Evolutionary conservation across 2,113 vertebrate genomes (phyloP).

Genomic region (Tragelaphus imberbis): DNA sequence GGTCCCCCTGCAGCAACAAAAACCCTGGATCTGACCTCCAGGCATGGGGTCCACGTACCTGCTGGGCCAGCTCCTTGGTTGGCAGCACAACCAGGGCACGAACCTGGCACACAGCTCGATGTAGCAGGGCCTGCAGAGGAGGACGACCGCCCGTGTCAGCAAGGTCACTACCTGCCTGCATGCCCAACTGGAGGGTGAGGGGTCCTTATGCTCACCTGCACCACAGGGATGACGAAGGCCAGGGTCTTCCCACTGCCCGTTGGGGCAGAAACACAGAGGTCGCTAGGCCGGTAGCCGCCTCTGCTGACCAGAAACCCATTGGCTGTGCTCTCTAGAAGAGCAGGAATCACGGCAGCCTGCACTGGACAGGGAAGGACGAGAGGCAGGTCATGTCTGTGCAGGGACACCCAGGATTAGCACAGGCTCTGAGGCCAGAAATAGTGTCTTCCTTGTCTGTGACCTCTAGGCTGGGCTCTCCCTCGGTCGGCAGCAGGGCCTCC

Average conservation of each 20-base stretch:
- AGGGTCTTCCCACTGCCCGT: slow-evolving; percentile 97
- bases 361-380: slow-evolving; percentile 75
- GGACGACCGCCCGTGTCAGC: rapidly evolving
- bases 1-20: neutral
- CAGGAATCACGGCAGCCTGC: slow-evolving; percentile 93
- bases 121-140: slow-evolving; percentile 82
- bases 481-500: rapidly evolving
- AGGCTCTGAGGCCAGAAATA: rapidly evolving
- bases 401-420: too few species aligned
- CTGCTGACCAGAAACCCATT: slow-evolving; percentile 84
- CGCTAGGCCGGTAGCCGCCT: slow-evolving; percentile 89
- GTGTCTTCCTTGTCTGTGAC: rapidly evolving
- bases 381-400: rapidly evolving
- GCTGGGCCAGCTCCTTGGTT: slow-evolving; percentile 96
- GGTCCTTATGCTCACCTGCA: slow-evolving; percentile 84
- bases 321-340: slow-evolving; percentile 83
- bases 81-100: slow-evolving; percentile 91
- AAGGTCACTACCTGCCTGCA: rapidly evolving
- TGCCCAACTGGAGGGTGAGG: rapidly evolving
- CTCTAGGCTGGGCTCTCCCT: too few species aligned
- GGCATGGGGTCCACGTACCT: slow-evolving; percentile 76
- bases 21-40: neutral
- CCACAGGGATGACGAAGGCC: slow-evolving; percentile 91
- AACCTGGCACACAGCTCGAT: slow-evolving; percentile 87
- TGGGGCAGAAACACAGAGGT: slow-evolving; percentile 95